These are phyloP conservation scores for Agriopis marginaria DNA, from an alignment of 2,888 invertebrate genomes.

Conservation along the genomic window DNA sequence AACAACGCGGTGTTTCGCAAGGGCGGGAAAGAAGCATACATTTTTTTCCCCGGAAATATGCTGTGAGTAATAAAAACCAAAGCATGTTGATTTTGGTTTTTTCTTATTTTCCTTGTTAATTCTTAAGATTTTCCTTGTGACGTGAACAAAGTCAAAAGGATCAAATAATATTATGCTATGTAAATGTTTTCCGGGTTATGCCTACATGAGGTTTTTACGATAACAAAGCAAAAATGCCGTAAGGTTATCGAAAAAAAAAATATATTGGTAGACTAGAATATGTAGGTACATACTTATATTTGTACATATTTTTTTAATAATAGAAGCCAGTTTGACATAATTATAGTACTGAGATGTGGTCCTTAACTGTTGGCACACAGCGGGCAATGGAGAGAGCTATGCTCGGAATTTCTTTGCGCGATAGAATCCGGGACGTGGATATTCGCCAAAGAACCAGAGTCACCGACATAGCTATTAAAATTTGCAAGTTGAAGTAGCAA, in stretches of 20 bases:
- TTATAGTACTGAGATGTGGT: too few relatives aligned
- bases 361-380: too few relatives aligned
- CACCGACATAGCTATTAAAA: too few relatives aligned
- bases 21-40: too few relatives aligned
- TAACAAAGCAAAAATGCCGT: not conserved
- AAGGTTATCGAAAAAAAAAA: not conserved
- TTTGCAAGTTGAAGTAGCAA: too few relatives aligned
- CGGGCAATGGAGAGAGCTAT: too few relatives aligned
- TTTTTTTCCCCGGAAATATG: not conserved
- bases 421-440: too few relatives aligned
- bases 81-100: constrained; percentile 15
- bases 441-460: too few relatives aligned
- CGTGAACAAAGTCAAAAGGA: constrained; percentile 3
- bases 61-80: not conserved
- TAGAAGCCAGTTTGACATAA: too few relatives aligned
- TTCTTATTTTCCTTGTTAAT: constrained; percentile 7
- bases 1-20: too few relatives aligned
- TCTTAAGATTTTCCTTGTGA: constrained; percentile 20
- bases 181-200: constrained; percentile 21
- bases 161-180: constrained; percentile 24
- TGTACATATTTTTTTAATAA: not conserved
- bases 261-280: not conserved
- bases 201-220: not conserved
- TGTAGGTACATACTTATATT: not conserved
- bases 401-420: too few relatives aligned